phyloP scores from a whole-genome alignment of 2,113 vertebrate genomes.

The Pitta sordida region DNA sequence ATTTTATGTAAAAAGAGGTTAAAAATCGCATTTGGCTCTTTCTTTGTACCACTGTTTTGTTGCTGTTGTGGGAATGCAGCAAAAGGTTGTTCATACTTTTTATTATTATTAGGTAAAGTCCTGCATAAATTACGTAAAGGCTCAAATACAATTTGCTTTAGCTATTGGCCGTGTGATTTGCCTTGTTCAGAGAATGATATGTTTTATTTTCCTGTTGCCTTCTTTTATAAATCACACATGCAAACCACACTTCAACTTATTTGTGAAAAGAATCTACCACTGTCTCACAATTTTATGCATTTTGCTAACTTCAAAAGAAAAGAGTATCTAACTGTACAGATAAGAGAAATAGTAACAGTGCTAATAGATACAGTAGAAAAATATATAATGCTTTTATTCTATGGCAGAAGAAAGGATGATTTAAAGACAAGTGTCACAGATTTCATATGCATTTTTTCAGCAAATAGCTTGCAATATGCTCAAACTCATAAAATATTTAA shows the following conservation, averaged over 20 bases:
- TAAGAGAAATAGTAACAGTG: not conserved
- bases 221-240: not conserved
- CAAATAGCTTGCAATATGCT: slow-evolving; percentile 28
- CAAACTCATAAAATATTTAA: slow-evolving; percentile 9
- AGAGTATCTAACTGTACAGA: not conserved
- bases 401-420: not conserved
- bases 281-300: not conserved
- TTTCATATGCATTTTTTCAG: not conserved
- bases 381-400: not conserved
- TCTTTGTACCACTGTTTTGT: slow-evolving; percentile 65
- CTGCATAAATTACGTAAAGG: slow-evolving; percentile 48
- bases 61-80: slow-evolving; percentile 67
- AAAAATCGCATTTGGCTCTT: slow-evolving; percentile 78
- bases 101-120: slow-evolving; percentile 66
- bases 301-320: not conserved
- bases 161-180: slow-evolving; percentile 7
- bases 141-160: slow-evolving; percentile 9
- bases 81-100: slow-evolving; percentile 68
- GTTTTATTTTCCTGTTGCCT: not conserved
- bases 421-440: not conserved
- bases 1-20: slow-evolving; percentile 79
- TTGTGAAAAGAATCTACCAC: not conserved
- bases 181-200: not conserved
- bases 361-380: not conserved
- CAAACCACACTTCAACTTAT: not conserved